Percentiles rank a stretch among this genome's conserved stretches.
phyloP scores from a whole-genome alignment of 1,140 invertebrate species.

The Littorina saxatilis region DNA sequence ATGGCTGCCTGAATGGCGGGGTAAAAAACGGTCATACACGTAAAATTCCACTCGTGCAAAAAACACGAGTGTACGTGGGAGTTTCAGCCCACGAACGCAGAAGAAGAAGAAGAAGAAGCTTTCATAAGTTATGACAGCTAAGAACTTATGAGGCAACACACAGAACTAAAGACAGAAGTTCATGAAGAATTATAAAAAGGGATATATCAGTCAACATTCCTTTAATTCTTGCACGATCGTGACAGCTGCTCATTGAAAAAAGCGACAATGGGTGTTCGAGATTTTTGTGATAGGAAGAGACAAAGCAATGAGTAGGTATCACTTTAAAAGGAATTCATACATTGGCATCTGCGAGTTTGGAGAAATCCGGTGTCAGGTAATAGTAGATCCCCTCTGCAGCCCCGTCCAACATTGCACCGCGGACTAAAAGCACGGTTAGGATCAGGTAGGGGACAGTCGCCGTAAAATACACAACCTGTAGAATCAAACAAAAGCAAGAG shows the following conservation, averaged over 20 bases:
- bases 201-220: too few relatives aligned
- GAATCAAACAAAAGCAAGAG: too few relatives aligned
- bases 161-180: neutral
- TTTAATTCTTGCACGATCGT: too few relatives aligned
- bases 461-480: constrained; percentile 39
- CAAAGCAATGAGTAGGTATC: constrained; percentile 7
- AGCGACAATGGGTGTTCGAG: too few relatives aligned
- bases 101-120: constrained; percentile 16
- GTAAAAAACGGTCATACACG: too few relatives aligned
- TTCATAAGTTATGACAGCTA: too few relatives aligned
- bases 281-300: constrained; percentile 4
- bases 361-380: constrained; percentile 27
- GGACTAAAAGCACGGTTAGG: constrained; percentile 28
- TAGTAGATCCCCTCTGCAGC: constrained; percentile 21
- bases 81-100: too few relatives aligned
- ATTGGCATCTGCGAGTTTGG: neutral
- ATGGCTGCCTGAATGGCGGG: too few relatives aligned
- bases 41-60: too few relatives aligned
- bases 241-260: too few relatives aligned
- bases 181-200: neutral
- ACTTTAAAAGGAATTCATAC: constrained; percentile 3
- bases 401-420: constrained; percentile 22
- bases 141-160: neutral
- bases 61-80: too few relatives aligned
- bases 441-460: constrained; percentile 32